Percentiles rank a stretch among this genome's conserved stretches.
phyloP scores from a whole-genome alignment of 2,113 vertebrate genomes.

The Gorsachius goisagi region DNA sequence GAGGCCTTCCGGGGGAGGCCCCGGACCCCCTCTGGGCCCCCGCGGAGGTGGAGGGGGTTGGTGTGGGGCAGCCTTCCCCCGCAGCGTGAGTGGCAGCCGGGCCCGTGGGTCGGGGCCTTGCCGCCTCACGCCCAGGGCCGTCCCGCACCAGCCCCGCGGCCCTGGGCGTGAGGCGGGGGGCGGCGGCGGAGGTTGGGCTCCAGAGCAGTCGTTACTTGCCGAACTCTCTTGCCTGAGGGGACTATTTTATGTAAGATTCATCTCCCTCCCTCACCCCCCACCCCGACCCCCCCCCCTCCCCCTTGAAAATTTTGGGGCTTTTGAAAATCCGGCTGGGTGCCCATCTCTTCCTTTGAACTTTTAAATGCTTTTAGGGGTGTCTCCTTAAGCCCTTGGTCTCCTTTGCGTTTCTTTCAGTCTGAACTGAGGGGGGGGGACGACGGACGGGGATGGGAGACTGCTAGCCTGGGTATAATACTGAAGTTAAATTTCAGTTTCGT shows the following conservation, averaged over 20 bases:
- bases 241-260: not conserved
- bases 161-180: not conserved
- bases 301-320: not conserved
- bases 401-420: not conserved
- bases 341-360: not conserved
- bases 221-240: not conserved
- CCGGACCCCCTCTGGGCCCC: not conserved
- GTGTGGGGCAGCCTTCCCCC: not conserved
- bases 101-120: not conserved
- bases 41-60: not conserved
- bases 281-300: no score
- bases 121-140: not conserved
- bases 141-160: not conserved
- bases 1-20: conserved; percentile 20
- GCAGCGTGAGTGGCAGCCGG: not conserved
- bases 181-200: not conserved
- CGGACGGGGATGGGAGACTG: not conserved
- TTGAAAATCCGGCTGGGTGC: not conserved
- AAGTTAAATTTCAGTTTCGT: not conserved
- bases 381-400: not conserved
- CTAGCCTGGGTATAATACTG: no score
- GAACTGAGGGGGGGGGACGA: no score
- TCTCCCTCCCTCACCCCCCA: no score
- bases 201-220: not conserved
- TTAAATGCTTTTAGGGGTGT: not conserved